Conservation (phyloP, 2,113 vertebrate species). For the Pholis gunnellus region DNA sequence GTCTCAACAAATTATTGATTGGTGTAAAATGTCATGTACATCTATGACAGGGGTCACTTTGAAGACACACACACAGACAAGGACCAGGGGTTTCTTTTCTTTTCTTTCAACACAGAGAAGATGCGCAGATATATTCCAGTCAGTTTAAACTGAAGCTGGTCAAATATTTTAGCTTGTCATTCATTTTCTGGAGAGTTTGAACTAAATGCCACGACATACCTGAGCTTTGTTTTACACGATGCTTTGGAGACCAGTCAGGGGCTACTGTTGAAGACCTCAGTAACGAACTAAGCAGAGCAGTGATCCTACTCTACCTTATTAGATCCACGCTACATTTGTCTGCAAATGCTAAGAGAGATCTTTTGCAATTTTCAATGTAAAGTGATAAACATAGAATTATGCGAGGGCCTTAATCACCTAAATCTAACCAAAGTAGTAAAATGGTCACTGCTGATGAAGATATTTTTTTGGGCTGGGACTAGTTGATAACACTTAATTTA, state of each 20-base stretch:
- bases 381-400: neutral
- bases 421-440: neutral
- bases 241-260: neutral
- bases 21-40: constrained; percentile 53
- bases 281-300: neutral
- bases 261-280: neutral
- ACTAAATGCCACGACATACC: neutral
- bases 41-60: constrained; percentile 17
- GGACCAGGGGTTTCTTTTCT: neutral
- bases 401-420: neutral
- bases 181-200: neutral
- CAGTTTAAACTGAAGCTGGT: neutral
- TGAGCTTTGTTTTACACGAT: neutral
- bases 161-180: neutral
- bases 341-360: neutral
- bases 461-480: neutral
- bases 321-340: neutral
- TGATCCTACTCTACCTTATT: neutral
- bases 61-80: constrained; percentile 14
- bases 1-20: constrained; percentile 62
- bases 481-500: neutral
- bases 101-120: neutral
- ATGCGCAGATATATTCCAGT: neutral
- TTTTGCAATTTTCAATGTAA: neutral
- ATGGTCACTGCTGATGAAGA: neutral